Evolutionary conservation across 2,797 vertebrate species (phyloP), one percentile per base, ranked within the genome.

Genomic region (Catharus ustulatus): DNA sequence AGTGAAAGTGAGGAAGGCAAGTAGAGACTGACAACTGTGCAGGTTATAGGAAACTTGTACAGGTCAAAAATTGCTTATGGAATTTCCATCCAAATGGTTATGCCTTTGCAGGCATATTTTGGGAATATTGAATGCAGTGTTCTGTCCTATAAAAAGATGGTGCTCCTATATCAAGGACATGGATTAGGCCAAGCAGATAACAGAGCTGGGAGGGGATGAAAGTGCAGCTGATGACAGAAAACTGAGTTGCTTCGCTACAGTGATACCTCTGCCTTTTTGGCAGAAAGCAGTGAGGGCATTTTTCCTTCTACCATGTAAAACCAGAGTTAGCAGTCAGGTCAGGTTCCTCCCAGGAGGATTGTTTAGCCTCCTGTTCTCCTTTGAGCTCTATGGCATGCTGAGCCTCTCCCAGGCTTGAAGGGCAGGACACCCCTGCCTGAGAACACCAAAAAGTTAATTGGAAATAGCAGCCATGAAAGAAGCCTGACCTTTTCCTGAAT

Each of bases 371-470:
- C 32, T 49, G 34, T 1, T 6, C 62, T 93, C 57, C 94, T 92
- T 13, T 0, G 2, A 83, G 91, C 69, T 81, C 61, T 36, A 27
- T 82, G 87, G 87, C 92, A 81, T 94, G 82, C 92, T 94, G 94
- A 92, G 79, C 76, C 76, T 24, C 87, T 91, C 75, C 82, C 0
- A 1, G 0, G 0, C 57, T 89, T 89, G 87, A 96, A 96, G 87
- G 94, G 93, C 92, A 96, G 59, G 32, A 73, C 52, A 79, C 58
- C 76, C 13, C 2, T 48, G 49, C 79, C 82, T 4, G 30, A 85
- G 82, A 63, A 69, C 73, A 91, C 82, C 84, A 78, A 88, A 89
- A 93, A 95, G 94, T 94, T 95, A 96, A 94, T 95, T 94, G 95
- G 92, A 72, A 87, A 58, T 43, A 89, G 59, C 40, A 91, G 79